These are phyloP conservation scores for Lasius platythorax DNA, from an alignment of 2,888 invertebrate genomes.

Conservation along the genomic window DNA sequence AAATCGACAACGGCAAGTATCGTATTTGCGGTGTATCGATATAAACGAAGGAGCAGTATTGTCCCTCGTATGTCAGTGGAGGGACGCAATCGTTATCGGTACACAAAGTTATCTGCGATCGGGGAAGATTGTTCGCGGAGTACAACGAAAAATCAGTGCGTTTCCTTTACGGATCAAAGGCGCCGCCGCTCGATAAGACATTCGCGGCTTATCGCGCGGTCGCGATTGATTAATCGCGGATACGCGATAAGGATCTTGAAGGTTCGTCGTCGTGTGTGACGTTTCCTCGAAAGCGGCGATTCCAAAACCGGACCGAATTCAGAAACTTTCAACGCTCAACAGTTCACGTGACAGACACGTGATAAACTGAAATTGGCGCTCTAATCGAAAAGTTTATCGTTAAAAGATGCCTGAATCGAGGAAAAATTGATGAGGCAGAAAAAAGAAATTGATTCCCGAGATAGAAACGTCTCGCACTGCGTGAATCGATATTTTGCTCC, in stretches of 20 bases:
- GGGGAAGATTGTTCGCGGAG: constrained; percentile 59
- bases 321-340: background rate
- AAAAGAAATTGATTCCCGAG: background rate
- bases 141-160: constrained; percentile 69
- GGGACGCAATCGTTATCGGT: constrained; percentile 62
- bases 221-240: constrained; percentile 31
- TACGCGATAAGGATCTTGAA: constrained; percentile 29
- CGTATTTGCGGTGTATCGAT: background rate
- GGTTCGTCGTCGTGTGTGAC: constrained; percentile 14
- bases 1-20: background rate
- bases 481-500: background rate
- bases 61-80: constrained; percentile 1
- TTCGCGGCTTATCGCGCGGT: constrained; percentile 34
- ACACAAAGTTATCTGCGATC: constrained; percentile 69
- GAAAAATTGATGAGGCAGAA: background rate
- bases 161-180: constrained; percentile 68
- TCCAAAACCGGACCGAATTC: background rate
- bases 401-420: background rate
- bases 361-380: background rate
- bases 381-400: background rate
- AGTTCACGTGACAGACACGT: background rate
- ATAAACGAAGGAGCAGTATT: background rate
- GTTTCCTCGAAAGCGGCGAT: background rate
- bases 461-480: background rate
- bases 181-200: constrained; percentile 58